Conservation (phyloP, 2,888 invertebrate species). For the Bellardia pandia region DNA sequence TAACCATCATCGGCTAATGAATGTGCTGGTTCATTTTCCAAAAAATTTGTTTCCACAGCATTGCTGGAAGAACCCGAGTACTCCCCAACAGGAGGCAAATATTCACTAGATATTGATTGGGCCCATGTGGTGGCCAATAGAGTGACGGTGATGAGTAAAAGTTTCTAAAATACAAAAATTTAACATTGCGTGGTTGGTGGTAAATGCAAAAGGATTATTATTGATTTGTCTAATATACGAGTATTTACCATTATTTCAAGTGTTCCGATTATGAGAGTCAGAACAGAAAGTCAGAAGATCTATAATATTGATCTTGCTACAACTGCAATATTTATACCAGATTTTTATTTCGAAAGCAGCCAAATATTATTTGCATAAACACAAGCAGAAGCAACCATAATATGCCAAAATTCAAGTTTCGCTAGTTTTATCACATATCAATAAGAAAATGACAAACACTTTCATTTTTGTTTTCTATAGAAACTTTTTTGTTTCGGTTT, state of each 20-base stretch:
- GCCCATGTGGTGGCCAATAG: constrained; percentile 57
- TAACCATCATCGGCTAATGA: constrained; percentile 74
- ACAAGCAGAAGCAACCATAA: neutral
- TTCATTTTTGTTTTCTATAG: constrained; percentile 6
- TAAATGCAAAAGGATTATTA: neutral
- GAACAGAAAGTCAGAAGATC: constrained; percentile 22
- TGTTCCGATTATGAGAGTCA: constrained; percentile 19
- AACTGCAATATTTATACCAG: constrained; percentile 48
- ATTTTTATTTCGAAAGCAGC: neutral
- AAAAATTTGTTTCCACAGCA: constrained; percentile 57
- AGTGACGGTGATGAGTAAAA: constrained; percentile 51
- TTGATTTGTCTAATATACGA: too few species aligned
- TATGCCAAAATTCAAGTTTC: constrained; percentile 27
- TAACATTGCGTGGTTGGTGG: neutral
- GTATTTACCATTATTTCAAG: constrained; percentile 55
- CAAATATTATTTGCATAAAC: constrained; percentile 8
- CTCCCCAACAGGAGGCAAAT: constrained; percentile 67
- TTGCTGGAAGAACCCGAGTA: constrained; percentile 51
- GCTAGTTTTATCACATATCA: constrained; percentile 35
- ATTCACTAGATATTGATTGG: constrained; percentile 48
- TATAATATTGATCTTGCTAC: constrained; percentile 1
- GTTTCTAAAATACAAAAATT: constrained; percentile 59
- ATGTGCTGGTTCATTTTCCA: constrained; percentile 65
- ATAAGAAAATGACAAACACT: constrained; percentile 6
- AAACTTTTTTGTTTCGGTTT: neutral